Conservation (phyloP, 2,113 vertebrate genomes). For the Xiphophorus maculatus region DNA sequence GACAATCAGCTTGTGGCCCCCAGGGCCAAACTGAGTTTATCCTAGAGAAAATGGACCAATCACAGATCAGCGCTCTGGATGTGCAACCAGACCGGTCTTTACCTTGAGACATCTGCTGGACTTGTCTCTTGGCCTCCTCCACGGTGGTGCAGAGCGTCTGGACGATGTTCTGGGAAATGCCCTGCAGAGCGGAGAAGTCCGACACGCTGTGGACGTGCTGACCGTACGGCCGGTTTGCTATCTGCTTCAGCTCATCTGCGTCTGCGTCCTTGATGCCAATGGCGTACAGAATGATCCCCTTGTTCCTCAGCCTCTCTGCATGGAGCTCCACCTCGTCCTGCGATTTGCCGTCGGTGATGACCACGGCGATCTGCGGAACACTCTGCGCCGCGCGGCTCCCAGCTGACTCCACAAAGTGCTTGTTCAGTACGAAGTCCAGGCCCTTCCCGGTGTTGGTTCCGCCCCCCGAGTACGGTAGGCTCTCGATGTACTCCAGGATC, state of each 20-base stretch:
- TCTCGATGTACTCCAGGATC: conserved; percentile 83
- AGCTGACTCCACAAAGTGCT: conserved; percentile 83
- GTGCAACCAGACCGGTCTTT: not conserved
- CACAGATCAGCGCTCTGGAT: not conserved
- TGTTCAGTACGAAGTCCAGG: conserved; percentile 83
- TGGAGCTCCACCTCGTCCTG: conserved; percentile 70
- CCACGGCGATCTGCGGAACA: conserved; percentile 64
- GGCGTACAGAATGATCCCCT: conserved; percentile 82
- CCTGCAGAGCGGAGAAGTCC: conserved; percentile 75
- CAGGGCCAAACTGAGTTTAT: not conserved
- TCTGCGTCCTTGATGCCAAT: conserved; percentile 86
- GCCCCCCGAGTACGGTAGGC: conserved; percentile 83
- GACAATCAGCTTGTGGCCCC: not conserved
- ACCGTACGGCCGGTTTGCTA: conserved; percentile 69
- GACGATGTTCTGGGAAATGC: conserved; percentile 70
- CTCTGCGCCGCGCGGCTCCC: conserved; percentile 84
- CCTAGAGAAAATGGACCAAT: not conserved
- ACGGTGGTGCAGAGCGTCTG: conserved; percentile 79
- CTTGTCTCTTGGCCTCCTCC: conserved; percentile 70
- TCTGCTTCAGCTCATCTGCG: conserved; percentile 75
- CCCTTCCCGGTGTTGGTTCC: conserved; percentile 83
- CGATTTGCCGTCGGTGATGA: conserved; percentile 67
- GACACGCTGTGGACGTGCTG: conserved; percentile 75
- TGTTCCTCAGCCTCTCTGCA: conserved; percentile 75
- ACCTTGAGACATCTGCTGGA: conserved; percentile 57